Evolutionary conservation across 2,888 invertebrate species (phyloP).

Genomic region (Geophilus truncorum): DNA sequence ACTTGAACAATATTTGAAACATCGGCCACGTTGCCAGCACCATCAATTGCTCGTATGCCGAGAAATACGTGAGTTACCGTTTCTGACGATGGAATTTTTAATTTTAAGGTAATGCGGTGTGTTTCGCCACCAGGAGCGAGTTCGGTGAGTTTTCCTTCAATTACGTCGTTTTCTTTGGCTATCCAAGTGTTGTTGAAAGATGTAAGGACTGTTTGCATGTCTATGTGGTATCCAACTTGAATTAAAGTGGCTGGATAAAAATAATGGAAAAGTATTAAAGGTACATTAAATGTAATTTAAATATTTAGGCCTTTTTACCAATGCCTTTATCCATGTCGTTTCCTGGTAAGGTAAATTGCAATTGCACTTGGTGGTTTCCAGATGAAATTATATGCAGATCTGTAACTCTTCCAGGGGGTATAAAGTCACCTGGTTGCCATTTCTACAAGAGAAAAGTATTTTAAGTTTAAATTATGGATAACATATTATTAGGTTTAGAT

Average conservation of each 20-base stretch:
- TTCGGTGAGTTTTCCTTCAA: constrained; percentile 29
- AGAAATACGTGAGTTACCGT: constrained; percentile 25
- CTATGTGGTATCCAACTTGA: constrained; percentile 35
- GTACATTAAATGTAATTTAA: too few species aligned
- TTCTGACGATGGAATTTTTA: neutral
- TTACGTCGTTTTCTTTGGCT: neutral
- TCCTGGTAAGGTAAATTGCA: constrained; percentile 41
- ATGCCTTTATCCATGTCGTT: constrained; percentile 38
- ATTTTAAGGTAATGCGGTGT: neutral
- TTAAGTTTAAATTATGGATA: neutral
- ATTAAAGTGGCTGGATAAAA: constrained; percentile 28
- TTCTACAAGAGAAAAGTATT: constrained; percentile 11
- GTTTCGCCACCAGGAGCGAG: neutral
- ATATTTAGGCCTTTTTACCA: constrained; percentile 18
- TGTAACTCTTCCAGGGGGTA: constrained; percentile 40
- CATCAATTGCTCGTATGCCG: constrained; percentile 31
- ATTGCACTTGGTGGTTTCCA: constrained; percentile 34
- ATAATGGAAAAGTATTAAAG: neutral
- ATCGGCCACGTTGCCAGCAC: constrained; percentile 31
- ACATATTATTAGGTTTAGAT: neutral
- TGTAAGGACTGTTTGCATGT: constrained; percentile 29
- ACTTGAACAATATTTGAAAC: constrained; percentile 35
- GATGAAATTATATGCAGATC: constrained; percentile 39
- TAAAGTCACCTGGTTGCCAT: constrained; percentile 38
- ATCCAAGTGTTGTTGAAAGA: constrained; percentile 1